These are phyloP conservation scores for Spinus pinus DNA, from an alignment of 2,797 vertebrate genomes.

Conservation along the genomic window DNA sequence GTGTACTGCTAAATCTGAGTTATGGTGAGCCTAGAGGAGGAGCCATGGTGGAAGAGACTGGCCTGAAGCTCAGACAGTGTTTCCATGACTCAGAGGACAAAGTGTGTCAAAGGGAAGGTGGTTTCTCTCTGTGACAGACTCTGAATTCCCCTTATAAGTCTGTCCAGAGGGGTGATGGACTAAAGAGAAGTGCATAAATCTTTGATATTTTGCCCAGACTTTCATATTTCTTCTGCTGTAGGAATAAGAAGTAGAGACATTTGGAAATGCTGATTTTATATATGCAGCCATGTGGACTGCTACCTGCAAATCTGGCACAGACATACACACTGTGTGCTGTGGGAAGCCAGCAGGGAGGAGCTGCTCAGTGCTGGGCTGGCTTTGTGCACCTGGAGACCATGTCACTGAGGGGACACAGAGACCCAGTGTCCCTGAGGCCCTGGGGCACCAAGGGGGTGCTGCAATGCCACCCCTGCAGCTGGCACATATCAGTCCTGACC, in stretches of 20 bases:
- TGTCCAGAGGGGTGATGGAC: background rate
- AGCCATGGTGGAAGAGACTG: background rate
- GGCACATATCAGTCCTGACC: background rate
- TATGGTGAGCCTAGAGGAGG: background rate
- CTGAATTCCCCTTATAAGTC: background rate
- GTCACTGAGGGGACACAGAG: background rate
- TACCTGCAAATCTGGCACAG: background rate
- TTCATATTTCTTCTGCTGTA: background rate
- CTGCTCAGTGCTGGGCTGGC: background rate
- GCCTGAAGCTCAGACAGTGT: background rate
- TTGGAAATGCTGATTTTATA: background rate
- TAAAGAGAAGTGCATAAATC: background rate
- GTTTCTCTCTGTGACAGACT: background rate
- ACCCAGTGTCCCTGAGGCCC: background rate
- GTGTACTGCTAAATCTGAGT: background rate
- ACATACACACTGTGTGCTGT: fast-evolving
- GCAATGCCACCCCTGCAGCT: background rate
- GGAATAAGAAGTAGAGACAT: background rate
- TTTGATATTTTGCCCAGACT: background rate
- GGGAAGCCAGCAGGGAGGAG: background rate
- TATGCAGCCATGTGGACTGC: background rate
- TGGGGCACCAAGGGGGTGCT: background rate
- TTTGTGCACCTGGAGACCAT: background rate
- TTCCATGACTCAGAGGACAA: background rate
- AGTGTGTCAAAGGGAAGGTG: background rate